Percentiles rank a stretch among this genome's conserved stretches.
Conservation (phyloP, 2,888 invertebrate species). For the Tuberolachnus salignus region DNA sequence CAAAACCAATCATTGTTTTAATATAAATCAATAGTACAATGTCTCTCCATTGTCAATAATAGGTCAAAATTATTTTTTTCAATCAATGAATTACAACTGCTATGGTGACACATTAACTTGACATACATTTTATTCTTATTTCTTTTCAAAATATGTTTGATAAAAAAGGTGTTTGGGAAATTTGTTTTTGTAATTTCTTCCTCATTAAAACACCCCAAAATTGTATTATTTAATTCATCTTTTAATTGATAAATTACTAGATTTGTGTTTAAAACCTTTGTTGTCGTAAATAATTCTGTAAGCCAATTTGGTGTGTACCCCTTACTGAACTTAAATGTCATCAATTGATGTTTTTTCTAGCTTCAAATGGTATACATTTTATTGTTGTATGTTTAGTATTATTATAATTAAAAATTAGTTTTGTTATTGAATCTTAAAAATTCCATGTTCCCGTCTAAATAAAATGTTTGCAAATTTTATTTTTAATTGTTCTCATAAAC, state of each 20-base stretch:
- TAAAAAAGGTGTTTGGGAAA: neutral
- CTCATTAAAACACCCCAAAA: neutral
- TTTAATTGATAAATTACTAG: neutral
- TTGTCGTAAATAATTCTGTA: conserved; percentile 59
- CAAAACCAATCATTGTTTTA: too few species aligned
- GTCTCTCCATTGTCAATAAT: too few species aligned
- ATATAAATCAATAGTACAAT: too few species aligned
- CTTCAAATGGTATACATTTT: conserved; percentile 57
- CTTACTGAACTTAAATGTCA: conserved; percentile 49
- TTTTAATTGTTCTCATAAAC: conserved; percentile 61
- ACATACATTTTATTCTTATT: too few species aligned
- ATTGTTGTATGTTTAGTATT: conserved; percentile 57
- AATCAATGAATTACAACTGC: too few species aligned
- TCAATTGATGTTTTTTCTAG: conserved; percentile 13
- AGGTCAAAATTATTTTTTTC: too few species aligned
- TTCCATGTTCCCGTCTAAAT: conserved; percentile 59
- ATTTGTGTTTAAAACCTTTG: conserved; percentile 57
- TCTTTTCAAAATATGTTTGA: neutral
- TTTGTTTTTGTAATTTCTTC: neutral
- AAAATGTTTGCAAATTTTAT: conserved; percentile 60
- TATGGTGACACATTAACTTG: too few species aligned
- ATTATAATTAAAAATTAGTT: conserved; percentile 60
- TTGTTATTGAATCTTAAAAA: conserved; percentile 60
- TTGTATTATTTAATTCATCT: neutral
- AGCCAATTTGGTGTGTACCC: conserved; percentile 59